Percentiles rank a stretch among this genome's conserved stretches.
Evolutionary conservation across 2,888 invertebrate species (phyloP).

Genomic region (Amaurobius ferox): DNA sequence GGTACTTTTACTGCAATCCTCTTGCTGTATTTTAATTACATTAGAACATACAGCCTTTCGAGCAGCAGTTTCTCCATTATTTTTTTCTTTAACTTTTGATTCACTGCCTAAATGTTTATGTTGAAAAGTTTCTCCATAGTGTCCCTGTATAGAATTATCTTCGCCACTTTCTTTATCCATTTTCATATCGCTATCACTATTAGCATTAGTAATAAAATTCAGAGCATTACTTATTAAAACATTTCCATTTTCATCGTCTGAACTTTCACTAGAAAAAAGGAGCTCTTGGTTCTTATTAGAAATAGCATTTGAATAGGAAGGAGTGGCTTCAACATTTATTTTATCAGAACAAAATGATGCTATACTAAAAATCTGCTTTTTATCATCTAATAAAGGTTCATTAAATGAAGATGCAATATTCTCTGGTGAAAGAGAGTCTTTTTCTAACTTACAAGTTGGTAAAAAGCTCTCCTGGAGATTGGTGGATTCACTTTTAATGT

Average conservation of each 20-base stretch:
- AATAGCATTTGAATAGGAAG: slow-evolving; percentile 27
- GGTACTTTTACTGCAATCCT: no score
- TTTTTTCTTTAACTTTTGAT: background rate
- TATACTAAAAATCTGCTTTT: slow-evolving; percentile 13
- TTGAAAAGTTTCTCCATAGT: background rate
- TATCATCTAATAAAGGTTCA: background rate
- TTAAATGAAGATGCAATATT: background rate
- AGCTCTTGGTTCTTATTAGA: slow-evolving; percentile 25
- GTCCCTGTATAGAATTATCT: background rate
- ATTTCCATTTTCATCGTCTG: slow-evolving; percentile 57
- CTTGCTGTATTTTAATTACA: no score
- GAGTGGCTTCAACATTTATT: background rate
- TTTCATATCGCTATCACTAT: slow-evolving; percentile 48
- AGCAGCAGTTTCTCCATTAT: no score
- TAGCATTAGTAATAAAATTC: slow-evolving; percentile 44
- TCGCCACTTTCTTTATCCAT: background rate
- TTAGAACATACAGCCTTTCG: no score
- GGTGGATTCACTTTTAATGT: slow-evolving; percentile 5
- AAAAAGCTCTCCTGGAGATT: background rate
- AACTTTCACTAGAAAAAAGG: slow-evolving; percentile 63
- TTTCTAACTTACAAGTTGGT: slow-evolving; percentile 17
- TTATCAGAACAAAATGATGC: slow-evolving; percentile 34
- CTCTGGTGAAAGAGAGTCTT: slow-evolving; percentile 11
- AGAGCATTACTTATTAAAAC: slow-evolving; percentile 53
- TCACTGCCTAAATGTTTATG: no score